Evolutionary conservation across 2,888 invertebrate species (phyloP).

Genomic region (Andrena chrysosceles): DNA sequence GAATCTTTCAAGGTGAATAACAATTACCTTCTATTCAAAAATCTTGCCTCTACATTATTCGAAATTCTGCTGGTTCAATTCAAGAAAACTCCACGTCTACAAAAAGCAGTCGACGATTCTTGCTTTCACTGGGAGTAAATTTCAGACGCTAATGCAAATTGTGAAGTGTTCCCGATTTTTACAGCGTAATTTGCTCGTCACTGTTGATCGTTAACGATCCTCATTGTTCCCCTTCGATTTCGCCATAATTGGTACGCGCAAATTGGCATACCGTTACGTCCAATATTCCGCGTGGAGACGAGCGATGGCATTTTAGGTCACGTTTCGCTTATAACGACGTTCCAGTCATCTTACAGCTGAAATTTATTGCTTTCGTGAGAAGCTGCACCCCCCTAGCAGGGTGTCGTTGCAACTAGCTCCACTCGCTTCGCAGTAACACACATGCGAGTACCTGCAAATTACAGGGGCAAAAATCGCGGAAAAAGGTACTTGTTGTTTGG

Average conservation of each 20-base stretch:
- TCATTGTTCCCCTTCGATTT: conserved; percentile 14
- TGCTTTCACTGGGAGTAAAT: not conserved
- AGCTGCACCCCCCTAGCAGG: not conserved
- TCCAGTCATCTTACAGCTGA: conserved; percentile 29
- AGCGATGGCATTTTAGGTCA: conserved; percentile 45
- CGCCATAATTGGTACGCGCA: not conserved
- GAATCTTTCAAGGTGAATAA: too few relatives aligned
- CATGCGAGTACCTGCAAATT: too few relatives aligned
- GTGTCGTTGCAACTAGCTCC: not conserved
- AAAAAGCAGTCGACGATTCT: not conserved
- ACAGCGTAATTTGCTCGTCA: not conserved
- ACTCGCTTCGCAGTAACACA: not conserved
- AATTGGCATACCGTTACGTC: conserved; percentile 25
- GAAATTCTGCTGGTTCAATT: too few relatives aligned
- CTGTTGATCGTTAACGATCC: not conserved
- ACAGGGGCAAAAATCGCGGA: not conserved
- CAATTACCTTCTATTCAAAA: too few relatives aligned
- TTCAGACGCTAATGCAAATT: not conserved
- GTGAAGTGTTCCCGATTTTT: not conserved
- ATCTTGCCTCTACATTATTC: too few relatives aligned
- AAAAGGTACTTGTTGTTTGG: conserved; percentile 6
- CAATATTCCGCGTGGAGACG: not conserved
- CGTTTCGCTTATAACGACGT: conserved; percentile 52
- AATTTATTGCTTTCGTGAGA: conserved; percentile 60
- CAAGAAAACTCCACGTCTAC: too few relatives aligned